These are phyloP conservation scores for Poeciliopsis prolifica DNA, from an alignment of 2,113 vertebrate genomes.

Conservation along the genomic window DNA sequence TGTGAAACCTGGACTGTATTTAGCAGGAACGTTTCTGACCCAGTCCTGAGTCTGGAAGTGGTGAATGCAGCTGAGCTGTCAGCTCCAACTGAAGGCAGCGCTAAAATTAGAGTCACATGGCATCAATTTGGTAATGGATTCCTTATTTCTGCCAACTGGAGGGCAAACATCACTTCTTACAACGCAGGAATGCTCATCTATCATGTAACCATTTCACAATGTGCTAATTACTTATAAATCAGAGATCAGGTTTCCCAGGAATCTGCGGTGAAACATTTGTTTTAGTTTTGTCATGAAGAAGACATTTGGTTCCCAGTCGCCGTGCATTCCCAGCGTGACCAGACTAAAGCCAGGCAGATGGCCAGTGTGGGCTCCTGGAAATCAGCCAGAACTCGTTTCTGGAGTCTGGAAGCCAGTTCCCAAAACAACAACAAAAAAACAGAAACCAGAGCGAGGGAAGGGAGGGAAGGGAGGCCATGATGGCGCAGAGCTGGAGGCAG, in stretches of 20 bases:
- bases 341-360: slow-evolving; percentile 36
- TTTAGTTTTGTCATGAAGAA: neutral
- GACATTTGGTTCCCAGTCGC: slow-evolving; percentile 25
- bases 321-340: slow-evolving; percentile 10
- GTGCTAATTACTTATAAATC: too few species aligned
- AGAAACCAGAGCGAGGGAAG: slow-evolving; percentile 4
- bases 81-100: neutral
- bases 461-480: slow-evolving; percentile 41
- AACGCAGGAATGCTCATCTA: too few species aligned
- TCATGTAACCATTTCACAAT: too few species aligned
- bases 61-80: neutral
- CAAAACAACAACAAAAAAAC: slow-evolving; percentile 19
- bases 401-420: slow-evolving; percentile 18
- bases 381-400: slow-evolving; percentile 17
- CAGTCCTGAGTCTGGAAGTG: neutral
- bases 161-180: neutral
- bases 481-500: slow-evolving; percentile 51
- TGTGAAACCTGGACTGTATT: neutral
- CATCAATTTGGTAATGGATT: neutral
- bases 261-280: neutral
- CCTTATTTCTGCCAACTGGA: neutral
- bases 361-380: slow-evolving; percentile 30
- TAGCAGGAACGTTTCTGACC: neutral
- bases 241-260: neutral
- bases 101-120: slow-evolving; percentile 33